Evolutionary conservation across 2,888 invertebrate species (phyloP), one percentile per base, ranked within the genome.

Genomic region (Hypena proboscidalis): DNA sequence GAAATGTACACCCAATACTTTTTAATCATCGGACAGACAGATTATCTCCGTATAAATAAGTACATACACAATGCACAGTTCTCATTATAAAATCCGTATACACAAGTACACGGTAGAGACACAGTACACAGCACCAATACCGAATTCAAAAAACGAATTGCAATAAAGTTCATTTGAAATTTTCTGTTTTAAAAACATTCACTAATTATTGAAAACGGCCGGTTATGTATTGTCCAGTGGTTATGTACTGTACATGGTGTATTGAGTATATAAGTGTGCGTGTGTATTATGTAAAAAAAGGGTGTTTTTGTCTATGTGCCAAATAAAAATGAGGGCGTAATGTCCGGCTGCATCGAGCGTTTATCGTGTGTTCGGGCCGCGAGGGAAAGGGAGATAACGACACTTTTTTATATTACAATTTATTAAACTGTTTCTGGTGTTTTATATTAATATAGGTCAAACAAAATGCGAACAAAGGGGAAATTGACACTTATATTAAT

Each of bases 291-390:
- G 79, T 75, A 78, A 83, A 87, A 84, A 89, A 88, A 84, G 85
- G 85, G 83, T 82, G 83, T 83, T 88, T 88, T 90, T 85, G 86
- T 87, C 89, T 89, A 90, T 90, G 87, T 90, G 85, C 86, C 86
- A 87, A 90, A 89, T 89, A 90, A 90, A 90, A 90, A 90, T 89
- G 90, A 89, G 89, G 80, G 73, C 85, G 85, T 89, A 87, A 90
- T 90, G 87, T 88, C 86, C 90, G 82, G 82, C 77, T 73, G 83
- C 74, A 77, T 73, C 77, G 77, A 73, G 70, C 85, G 85, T 83
- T 88, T 87, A 89, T 88, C 86, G 85, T 64, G 63, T 58, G 63
- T 50, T 58, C 62, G 51, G 54, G 46, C 58, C 58, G 42, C 43
- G 42, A 42, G 47, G 54, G 26, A 61, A 73, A 76, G 55, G 30